phyloP scores from a whole-genome alignment of 2,113 vertebrate genomes.

The Mus spicilegus region DNA sequence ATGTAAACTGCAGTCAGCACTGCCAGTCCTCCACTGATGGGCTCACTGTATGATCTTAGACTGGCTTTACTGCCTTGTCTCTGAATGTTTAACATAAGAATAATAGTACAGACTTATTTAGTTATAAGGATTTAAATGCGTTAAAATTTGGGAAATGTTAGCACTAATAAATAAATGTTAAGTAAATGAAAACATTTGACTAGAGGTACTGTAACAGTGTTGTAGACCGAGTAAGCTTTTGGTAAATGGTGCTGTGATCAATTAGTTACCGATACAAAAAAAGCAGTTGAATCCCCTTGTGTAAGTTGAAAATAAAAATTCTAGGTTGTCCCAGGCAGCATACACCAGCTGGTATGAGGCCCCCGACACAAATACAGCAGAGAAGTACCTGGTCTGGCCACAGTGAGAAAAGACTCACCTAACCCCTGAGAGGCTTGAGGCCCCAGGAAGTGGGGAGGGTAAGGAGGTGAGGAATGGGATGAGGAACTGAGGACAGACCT shows the following conservation, averaged over 20 bases:
- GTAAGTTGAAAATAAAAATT: conserved; percentile 54
- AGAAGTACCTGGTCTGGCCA: too few relatives aligned
- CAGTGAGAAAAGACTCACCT: too few relatives aligned
- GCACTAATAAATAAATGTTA: background rate
- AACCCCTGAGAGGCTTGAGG: too few relatives aligned
- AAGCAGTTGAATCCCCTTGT: background rate
- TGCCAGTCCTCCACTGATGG: background rate
- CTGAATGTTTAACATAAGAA: background rate
- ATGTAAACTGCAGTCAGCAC: background rate
- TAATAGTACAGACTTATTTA: background rate
- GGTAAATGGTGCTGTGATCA: background rate
- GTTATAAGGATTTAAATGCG: background rate
- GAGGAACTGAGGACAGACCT: too few relatives aligned
- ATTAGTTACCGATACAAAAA: background rate
- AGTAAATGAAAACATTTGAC: conserved; percentile 26
- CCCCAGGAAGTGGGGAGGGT: too few relatives aligned
- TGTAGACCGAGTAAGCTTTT: background rate
- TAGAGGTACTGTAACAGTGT: background rate
- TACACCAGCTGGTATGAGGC: too few relatives aligned
- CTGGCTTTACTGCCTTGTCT: background rate
- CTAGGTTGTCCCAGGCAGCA: background rate
- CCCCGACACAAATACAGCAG: too few relatives aligned
- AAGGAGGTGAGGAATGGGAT: too few relatives aligned
- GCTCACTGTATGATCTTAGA: background rate
- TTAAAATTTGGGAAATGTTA: conserved; percentile 9